Base-by-base conservation (phyloP, 2,113 vertebrate genomes). In the Propithecus coquereli region DNA sequence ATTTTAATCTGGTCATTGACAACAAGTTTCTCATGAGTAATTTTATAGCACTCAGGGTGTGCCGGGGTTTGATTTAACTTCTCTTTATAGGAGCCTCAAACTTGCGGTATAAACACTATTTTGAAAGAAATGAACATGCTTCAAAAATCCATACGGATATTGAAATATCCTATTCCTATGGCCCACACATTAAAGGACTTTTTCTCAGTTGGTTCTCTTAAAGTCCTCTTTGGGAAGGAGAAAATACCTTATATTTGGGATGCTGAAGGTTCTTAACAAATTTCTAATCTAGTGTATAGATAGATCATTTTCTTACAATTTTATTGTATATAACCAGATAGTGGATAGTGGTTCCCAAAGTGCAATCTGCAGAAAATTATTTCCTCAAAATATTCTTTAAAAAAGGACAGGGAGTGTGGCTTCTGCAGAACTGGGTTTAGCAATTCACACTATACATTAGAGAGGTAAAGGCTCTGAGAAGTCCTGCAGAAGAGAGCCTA, bases 1-100 rank as follows among this genome's bases (percentile, higher is more conserved):
- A 96, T 98, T 98, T 97, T 40, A 83, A 92, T 54, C 92, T 96
- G 90, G 95, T 97, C 94, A 97, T 96, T 95, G 1, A 4, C 87
- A 92, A 77, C 94, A 81, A 94, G 94, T 94, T 98, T 97, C 94
- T 97, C 94, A 90, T 94, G 96, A 98, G 96, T 70, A 95, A 97
- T 95, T 52, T 73, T 45, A 77, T 92, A 96, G 98, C 92, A 47
- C 0, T 70, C 86, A 93, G 97, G 97, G 94, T 16, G 93, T 92
- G 95, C 87, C 96, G 1, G 59, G 0, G 34, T 91, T 96, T 94
- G 83, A 76, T 95, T 83, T 27, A 13, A 40, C 3, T 59, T 95
- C 94, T 92, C 76, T 96, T 87, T 61, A 76, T 81, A 93, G 77
- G 80, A 94, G 76, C 90, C 43, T 18, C 83, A 37, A 8, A 77